phyloP scores from a whole-genome alignment of 2,113 vertebrate species.

The Fulmarus glacialis region DNA sequence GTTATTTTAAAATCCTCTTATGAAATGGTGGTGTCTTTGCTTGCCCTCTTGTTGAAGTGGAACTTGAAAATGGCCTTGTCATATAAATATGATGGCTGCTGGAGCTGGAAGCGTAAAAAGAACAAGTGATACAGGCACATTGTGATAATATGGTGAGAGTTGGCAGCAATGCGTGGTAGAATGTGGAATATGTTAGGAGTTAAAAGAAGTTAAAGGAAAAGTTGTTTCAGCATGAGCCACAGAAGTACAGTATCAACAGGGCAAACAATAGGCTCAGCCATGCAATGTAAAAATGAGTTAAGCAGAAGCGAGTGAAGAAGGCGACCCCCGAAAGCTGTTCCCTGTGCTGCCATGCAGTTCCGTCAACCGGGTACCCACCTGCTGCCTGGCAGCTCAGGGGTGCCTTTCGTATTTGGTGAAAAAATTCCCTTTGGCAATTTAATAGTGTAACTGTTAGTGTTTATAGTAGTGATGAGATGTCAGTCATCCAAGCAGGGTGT shows the following conservation, averaged over 20 bases:
- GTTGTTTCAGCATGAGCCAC: background rate
- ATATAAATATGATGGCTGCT: background rate
- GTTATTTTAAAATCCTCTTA: background rate
- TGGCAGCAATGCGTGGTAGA: background rate
- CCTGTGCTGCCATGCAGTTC: constrained; percentile 6
- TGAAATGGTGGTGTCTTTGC: background rate
- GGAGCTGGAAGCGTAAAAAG: background rate
- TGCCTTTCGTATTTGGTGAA: background rate
- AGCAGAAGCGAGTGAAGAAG: background rate
- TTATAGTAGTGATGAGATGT: background rate
- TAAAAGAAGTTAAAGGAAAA: background rate
- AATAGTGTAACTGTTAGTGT: background rate
- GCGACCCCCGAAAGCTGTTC: background rate
- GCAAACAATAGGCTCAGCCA: background rate
- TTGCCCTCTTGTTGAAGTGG: background rate
- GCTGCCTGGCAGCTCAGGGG: constrained; percentile 7
- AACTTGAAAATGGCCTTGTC: background rate
- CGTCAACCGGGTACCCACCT: background rate
- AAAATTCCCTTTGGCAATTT: background rate
- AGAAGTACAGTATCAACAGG: background rate
- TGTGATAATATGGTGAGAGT: background rate
- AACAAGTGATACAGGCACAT: background rate
- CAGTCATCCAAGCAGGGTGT: background rate
- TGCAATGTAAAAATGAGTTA: background rate
- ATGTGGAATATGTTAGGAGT: background rate